Conservation (phyloP, 2,113 vertebrate species). For the Catharus fuscescens region DNA sequence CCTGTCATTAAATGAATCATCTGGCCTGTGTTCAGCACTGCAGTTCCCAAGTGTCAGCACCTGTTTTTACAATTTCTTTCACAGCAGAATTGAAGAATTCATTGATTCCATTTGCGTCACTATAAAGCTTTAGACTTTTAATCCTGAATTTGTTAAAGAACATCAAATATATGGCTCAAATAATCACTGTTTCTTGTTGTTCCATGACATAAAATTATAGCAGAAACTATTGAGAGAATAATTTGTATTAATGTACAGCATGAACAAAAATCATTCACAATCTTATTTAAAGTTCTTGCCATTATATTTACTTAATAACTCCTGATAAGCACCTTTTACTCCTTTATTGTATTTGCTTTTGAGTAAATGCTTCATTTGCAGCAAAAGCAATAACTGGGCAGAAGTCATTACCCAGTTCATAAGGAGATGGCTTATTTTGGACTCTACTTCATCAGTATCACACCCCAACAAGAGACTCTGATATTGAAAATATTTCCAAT, state of each 20-base stretch:
- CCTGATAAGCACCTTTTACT: not conserved
- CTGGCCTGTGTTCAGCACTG: not conserved
- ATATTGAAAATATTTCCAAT: not conserved
- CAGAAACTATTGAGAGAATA: not conserved
- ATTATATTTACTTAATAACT: not conserved
- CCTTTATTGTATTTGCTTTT: not conserved
- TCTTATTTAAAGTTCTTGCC: not conserved
- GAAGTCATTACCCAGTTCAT: not conserved
- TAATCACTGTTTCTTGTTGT: not conserved
- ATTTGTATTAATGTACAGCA: not conserved
- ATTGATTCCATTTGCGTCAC: not conserved
- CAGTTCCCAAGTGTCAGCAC: not conserved
- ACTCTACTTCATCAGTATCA: not conserved
- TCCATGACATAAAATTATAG: not conserved
- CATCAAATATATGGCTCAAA: not conserved
- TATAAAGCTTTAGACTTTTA: not conserved
- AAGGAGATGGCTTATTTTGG: not conserved
- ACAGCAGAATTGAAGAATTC: not conserved
- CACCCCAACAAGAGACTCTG: not conserved
- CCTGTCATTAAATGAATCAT: not conserved
- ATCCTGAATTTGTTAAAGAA: not conserved
- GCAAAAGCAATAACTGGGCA: not conserved
- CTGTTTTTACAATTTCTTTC: not conserved
- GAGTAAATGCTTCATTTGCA: not conserved
- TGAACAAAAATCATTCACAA: not conserved